Percentiles rank a stretch among this genome's conserved stretches.
phyloP scores from a whole-genome alignment of 2,113 vertebrate species.

The Cochlearius cochlearius region DNA sequence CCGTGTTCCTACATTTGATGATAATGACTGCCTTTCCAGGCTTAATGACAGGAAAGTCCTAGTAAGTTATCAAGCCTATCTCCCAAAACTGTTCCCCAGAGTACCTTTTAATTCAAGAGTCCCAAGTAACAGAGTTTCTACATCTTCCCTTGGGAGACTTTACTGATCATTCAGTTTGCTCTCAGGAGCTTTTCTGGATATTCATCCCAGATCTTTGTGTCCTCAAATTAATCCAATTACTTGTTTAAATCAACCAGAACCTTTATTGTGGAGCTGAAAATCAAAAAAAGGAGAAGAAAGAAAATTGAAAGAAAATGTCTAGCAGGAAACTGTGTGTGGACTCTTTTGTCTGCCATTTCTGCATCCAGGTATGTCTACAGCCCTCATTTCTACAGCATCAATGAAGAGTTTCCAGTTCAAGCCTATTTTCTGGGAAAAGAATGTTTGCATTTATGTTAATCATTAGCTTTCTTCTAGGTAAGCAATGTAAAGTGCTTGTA shows the following conservation, averaged over 20 bases:
- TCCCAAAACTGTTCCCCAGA: background rate
- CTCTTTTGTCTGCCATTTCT: background rate
- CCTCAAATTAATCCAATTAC: background rate
- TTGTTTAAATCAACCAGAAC: background rate
- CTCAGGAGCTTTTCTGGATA: background rate
- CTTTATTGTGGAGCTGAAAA: background rate
- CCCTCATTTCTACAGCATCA: background rate
- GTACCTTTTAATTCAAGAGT: background rate
- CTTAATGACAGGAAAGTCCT: background rate
- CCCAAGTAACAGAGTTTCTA: background rate
- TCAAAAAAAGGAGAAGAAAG: background rate
- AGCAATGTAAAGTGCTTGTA: background rate
- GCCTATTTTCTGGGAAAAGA: background rate
- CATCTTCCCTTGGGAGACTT: background rate
- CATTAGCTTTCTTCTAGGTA: background rate
- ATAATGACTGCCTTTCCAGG: constrained; percentile 8
- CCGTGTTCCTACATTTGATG: background rate
- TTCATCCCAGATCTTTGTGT: background rate
- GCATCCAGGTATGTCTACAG: background rate
- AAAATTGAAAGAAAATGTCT: background rate
- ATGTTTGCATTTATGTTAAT: background rate
- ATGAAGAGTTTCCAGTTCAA: background rate
- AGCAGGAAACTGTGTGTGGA: fast-evolving
- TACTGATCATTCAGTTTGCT: background rate
- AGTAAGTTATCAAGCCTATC: background rate